Conservation (phyloP, 2,113 vertebrate species). For the Microtus pennsylvanicus region DNA sequence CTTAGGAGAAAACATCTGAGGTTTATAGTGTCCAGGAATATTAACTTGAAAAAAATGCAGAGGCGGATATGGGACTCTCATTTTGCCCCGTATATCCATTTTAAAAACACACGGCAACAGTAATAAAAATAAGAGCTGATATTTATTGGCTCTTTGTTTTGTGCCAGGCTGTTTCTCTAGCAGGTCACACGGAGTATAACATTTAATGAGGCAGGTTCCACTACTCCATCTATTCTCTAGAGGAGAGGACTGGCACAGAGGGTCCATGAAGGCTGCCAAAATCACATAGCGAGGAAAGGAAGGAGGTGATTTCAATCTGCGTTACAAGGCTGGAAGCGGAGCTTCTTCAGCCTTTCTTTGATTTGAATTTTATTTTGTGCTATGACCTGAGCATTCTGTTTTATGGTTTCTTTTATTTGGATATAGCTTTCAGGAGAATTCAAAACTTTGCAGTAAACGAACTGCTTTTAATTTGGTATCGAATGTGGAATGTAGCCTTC, state of each 20-base stretch:
- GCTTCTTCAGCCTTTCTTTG: constrained; percentile 50
- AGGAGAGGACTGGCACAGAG: background rate
- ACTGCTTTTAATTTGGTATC: constrained; percentile 36
- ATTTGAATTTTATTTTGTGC: constrained; percentile 69
- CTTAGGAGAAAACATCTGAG: constrained; percentile 48
- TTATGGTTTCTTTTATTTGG: constrained; percentile 54
- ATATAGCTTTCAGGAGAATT: constrained; percentile 45
- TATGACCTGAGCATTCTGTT: constrained; percentile 65
- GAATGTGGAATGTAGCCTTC: background rate
- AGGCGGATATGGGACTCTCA: constrained; percentile 33
- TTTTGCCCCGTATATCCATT: constrained; percentile 55
- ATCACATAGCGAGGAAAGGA: constrained; percentile 22
- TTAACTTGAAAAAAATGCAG: constrained; percentile 72
- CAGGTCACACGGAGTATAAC: background rate
- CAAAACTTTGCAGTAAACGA: constrained; percentile 15
- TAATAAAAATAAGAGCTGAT: constrained; percentile 63
- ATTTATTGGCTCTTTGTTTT: constrained; percentile 46
- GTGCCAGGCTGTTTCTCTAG: background rate
- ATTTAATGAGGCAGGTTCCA: background rate
- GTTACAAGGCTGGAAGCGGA: background rate
- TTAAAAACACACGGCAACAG: constrained; percentile 57
- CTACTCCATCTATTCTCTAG: constrained; percentile 44
- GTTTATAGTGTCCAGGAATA: constrained; percentile 56
- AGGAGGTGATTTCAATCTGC: constrained; percentile 29
- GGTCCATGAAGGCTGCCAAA: background rate